These are phyloP conservation scores for Rhamphomyia laevipes DNA, from an alignment of 2,888 invertebrate genomes.

Conservation along the genomic window DNA sequence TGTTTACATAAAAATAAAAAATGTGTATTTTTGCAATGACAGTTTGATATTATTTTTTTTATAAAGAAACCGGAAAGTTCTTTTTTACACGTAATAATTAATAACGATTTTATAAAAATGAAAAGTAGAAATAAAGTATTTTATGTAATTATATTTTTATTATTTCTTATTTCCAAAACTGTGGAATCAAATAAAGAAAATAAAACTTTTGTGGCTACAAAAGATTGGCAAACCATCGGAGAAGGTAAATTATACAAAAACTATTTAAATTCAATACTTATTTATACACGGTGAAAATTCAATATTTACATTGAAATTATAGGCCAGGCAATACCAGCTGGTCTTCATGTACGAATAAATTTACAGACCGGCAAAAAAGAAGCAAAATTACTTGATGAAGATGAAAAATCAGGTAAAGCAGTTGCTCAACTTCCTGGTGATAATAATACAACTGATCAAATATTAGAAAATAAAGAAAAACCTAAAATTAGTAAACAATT, in stretches of 20 bases:
- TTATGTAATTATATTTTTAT: background rate
- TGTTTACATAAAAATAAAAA: too few species aligned
- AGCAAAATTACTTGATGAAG: constrained; percentile 57
- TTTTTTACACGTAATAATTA: too few species aligned
- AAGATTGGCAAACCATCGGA: constrained; percentile 51
- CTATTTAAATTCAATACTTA: background rate
- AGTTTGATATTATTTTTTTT: too few species aligned
- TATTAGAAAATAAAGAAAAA: constrained; percentile 19
- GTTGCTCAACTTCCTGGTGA: constrained; percentile 16
- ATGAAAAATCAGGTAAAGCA: constrained; percentile 23
- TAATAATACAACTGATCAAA: constrained; percentile 16
- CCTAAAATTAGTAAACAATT: constrained; percentile 25
- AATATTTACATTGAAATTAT: constrained; percentile 13
- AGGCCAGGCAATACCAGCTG: constrained; percentile 61
- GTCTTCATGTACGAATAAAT: constrained; percentile 63
- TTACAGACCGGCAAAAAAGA: constrained; percentile 62
- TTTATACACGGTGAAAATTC: background rate
- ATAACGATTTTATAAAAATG: too few species aligned
- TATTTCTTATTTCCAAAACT: background rate
- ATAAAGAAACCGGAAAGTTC: too few species aligned
- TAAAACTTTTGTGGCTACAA: constrained; percentile 44
- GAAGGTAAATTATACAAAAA: constrained; percentile 39
- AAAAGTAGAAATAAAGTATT: too few species aligned
- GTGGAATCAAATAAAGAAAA: constrained; percentile 18
- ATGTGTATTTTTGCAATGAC: too few species aligned